Conservation (phyloP, 2,797 vertebrate species). For the Sebastolobus altivelis region DNA sequence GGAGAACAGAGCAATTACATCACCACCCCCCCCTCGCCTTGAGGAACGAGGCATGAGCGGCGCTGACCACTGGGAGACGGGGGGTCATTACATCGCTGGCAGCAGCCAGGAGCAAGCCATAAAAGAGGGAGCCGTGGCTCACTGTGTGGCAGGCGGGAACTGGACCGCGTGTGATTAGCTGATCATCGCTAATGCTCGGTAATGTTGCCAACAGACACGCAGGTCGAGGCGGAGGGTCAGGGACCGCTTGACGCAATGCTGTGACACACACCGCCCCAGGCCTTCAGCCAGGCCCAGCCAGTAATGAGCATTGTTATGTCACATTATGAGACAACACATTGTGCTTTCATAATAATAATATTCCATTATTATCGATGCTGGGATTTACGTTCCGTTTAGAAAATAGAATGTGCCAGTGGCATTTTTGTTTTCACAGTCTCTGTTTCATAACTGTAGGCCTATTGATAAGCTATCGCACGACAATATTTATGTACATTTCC, state of each 20-base stretch:
- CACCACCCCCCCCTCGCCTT: constrained; percentile 41
- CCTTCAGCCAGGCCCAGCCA: constrained; percentile 16
- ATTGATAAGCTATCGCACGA: background rate
- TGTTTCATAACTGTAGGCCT: constrained; percentile 11
- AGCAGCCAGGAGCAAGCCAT: constrained; percentile 55
- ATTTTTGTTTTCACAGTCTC: background rate
- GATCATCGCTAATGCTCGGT: constrained; percentile 59
- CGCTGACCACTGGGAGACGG: constrained; percentile 61
- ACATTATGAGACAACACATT: constrained; percentile 29
- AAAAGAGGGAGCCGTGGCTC: constrained; percentile 44
- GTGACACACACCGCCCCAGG: constrained; percentile 57
- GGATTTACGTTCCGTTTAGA: background rate
- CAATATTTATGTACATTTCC: background rate
- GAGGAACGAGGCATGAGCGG: constrained; percentile 49
- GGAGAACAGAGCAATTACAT: constrained; percentile 66
- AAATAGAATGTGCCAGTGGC: background rate
- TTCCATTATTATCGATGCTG: background rate
- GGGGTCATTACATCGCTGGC: constrained; percentile 76
- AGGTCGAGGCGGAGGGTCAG: constrained; percentile 48
- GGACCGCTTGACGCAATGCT: constrained; percentile 60
- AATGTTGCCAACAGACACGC: constrained; percentile 53
- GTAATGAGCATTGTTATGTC: constrained; percentile 47
- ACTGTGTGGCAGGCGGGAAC: constrained; percentile 41
- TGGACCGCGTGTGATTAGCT: constrained; percentile 23
- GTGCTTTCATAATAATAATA: background rate